These are phyloP conservation scores for Hemicordylus capensis DNA, from an alignment of 2,113 vertebrate genomes.

Conservation along the genomic window DNA sequence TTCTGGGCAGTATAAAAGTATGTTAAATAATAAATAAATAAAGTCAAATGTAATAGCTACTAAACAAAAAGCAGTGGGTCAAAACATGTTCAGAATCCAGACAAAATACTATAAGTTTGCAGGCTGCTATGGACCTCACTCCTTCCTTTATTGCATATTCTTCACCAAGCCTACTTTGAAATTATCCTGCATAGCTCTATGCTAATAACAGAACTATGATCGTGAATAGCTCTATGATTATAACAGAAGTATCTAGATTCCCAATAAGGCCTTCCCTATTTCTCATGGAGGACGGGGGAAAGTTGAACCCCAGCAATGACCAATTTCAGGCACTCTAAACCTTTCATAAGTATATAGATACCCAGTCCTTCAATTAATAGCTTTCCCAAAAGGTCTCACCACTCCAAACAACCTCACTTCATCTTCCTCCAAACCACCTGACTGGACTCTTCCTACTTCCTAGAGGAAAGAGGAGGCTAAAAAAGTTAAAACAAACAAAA, in stretches of 20 bases:
- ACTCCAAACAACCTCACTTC: not conserved
- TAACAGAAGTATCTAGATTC: not conserved
- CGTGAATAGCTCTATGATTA: not conserved
- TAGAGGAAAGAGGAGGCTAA: not conserved
- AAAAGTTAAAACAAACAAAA: not conserved
- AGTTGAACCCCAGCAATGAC: not conserved
- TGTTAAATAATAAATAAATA: too few species aligned
- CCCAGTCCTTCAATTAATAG: not conserved
- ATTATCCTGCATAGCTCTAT: not conserved
- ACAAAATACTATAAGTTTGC: not conserved
- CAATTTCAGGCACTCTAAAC: not conserved
- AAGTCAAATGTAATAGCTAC: not conserved
- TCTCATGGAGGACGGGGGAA: not conserved
- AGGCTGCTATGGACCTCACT: not conserved
- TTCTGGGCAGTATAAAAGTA: too few species aligned
- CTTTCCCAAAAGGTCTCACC: not conserved
- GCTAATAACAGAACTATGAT: not conserved
- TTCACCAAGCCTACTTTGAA: not conserved
- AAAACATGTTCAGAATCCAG: not conserved
- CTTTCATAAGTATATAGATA: not conserved
- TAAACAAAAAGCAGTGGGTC: not conserved
- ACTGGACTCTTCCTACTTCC: not conserved
- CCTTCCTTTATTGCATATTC: not conserved
- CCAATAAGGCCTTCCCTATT: not conserved
- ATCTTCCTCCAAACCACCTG: not conserved